Evolutionary conservation across 1,140 invertebrate species (phyloP).

Genomic region (Anadara kagoshimensis): DNA sequence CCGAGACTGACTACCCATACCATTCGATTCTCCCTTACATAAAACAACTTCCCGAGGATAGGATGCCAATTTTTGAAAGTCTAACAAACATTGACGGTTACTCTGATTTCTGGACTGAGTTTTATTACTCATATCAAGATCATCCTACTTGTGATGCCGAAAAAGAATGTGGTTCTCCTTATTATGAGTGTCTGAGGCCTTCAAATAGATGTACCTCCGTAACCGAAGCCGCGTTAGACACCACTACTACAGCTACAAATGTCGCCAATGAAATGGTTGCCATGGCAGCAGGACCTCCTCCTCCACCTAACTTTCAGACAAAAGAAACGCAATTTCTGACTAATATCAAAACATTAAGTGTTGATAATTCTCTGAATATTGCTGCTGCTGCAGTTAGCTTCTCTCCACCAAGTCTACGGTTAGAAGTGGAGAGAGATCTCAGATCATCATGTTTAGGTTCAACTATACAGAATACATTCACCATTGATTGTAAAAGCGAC

Average conservation of each 20-base stretch:
- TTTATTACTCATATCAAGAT: constrained; percentile 22
- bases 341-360: too few relatives aligned
- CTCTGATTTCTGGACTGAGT: constrained; percentile 23
- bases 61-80: constrained; percentile 1
- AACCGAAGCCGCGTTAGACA: not conserved
- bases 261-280: too few relatives aligned
- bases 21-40: not conserved
- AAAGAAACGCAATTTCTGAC: too few relatives aligned
- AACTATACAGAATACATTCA: constrained; percentile 51
- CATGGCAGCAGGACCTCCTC: too few relatives aligned
- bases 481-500: constrained; percentile 47
- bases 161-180: constrained; percentile 4
- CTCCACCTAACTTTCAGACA: too few relatives aligned
- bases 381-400: too few relatives aligned
- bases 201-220: constrained; percentile 1
- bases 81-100: constrained; percentile 34
- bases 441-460: constrained; percentile 8
- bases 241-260: too few relatives aligned
- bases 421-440: not conserved
- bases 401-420: too few relatives aligned
- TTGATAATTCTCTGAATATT: too few relatives aligned
- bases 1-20: constrained; percentile 32
- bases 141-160: not conserved
- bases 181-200: not conserved
- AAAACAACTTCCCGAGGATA: not conserved